These are phyloP conservation scores for Diplazon laetatorius DNA, from an alignment of 2,888 invertebrate genomes.

Conservation along the genomic window DNA sequence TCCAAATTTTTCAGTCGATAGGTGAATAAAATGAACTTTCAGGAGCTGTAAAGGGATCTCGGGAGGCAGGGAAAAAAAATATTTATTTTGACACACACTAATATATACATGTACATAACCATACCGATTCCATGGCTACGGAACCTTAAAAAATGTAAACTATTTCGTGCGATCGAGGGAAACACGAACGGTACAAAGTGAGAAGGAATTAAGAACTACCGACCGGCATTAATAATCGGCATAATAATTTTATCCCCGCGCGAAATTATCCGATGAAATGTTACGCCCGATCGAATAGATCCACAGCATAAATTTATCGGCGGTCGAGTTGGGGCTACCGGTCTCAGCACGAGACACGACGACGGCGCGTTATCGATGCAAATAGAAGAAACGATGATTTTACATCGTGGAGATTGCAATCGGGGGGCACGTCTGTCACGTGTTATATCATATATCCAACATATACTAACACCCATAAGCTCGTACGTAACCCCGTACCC, in stretches of 20 bases:
- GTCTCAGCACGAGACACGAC: conserved; percentile 33
- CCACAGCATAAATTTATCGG: conserved; percentile 47
- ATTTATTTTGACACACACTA: no score
- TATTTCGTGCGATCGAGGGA: conserved; percentile 8
- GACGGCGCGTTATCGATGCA: conserved; percentile 53
- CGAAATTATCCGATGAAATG: conserved; percentile 62
- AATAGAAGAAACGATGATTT: conserved; percentile 60
- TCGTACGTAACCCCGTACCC: conserved; percentile 43
- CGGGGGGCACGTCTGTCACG: neutral
- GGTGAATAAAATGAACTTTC: no score
- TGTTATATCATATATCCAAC: conserved; percentile 49
- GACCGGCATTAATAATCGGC: conserved; percentile 47
- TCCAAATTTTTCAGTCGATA: no score
- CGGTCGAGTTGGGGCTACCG: conserved; percentile 10
- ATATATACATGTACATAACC: no score
- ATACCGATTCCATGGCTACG: no score
- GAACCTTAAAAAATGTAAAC: conserved; percentile 24
- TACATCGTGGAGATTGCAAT: conserved; percentile 1
- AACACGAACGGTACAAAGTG: conserved; percentile 20
- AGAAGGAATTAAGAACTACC: neutral
- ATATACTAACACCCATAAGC: conserved; percentile 5
- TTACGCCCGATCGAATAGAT: conserved; percentile 59
- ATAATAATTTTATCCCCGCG: conserved; percentile 40
- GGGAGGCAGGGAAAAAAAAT: no score
- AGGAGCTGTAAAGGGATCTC: no score